phyloP scores from a whole-genome alignment of 2,113 vertebrate species.

The Gallinago undulata region DNA sequence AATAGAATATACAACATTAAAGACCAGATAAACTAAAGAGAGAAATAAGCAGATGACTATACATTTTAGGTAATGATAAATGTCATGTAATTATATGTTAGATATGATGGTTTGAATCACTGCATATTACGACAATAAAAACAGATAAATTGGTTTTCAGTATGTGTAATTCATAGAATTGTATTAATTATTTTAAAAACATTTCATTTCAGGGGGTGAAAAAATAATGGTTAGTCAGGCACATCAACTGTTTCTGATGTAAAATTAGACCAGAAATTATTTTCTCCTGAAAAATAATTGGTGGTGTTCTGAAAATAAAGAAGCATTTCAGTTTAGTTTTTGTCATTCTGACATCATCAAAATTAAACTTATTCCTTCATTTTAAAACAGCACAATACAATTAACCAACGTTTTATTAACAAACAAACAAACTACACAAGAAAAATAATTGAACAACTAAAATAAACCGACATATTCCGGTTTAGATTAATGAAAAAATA shows the following conservation, averaged over 20 bases:
- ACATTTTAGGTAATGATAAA: not conserved
- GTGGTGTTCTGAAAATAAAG: not conserved
- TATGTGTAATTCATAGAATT: not conserved
- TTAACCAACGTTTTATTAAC: not conserved
- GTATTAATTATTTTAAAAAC: not conserved
- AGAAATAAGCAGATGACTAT: not conserved
- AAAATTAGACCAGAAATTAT: not conserved
- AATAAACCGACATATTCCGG: not conserved
- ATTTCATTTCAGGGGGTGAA: rapidly evolving
- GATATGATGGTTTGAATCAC: not conserved
- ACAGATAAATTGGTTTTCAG: not conserved
- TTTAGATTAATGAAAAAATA: not conserved
- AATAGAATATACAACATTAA: not conserved
- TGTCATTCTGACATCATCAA: not conserved
- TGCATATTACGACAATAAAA: not conserved
- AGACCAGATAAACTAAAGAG: not conserved
- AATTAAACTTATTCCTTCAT: not conserved
- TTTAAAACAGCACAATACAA: not conserved
- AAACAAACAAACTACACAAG: not conserved
- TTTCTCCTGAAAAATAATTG: not conserved
- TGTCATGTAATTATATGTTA: not conserved
- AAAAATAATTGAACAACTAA: not conserved
- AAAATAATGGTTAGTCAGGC: not conserved
- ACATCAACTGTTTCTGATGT: not conserved
- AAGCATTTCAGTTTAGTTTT: not conserved